These are phyloP conservation scores for Zaprionus vittiger DNA, from an alignment of 1,140 invertebrate species.

Conservation along the genomic window DNA sequence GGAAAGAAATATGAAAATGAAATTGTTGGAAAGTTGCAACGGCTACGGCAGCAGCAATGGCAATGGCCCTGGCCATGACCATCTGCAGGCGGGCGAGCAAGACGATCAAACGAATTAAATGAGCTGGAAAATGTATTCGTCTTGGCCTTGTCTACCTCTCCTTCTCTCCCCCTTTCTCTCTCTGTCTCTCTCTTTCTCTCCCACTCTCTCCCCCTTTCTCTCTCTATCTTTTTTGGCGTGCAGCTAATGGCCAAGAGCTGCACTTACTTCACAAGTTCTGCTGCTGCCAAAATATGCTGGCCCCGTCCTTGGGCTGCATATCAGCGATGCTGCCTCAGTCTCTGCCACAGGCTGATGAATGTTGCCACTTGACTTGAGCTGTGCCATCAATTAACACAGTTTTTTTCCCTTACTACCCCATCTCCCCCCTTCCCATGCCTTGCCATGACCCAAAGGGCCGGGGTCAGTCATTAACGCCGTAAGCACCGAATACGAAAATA, in stretches of 20 bases:
- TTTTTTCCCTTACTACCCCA: background rate
- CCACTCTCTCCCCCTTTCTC: background rate
- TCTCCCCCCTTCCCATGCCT: background rate
- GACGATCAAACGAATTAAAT: constrained; percentile 44
- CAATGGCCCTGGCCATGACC: constrained; percentile 5
- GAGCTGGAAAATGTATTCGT: constrained; percentile 57
- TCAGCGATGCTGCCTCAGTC: constrained; percentile 9
- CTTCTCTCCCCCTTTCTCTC: too few relatives aligned
- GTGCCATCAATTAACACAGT: constrained; percentile 46
- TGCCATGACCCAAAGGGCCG: constrained; percentile 60
- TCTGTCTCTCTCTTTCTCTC: too few relatives aligned
- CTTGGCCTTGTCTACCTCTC: background rate
- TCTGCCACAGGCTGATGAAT: constrained; percentile 20
- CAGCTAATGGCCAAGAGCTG: constrained; percentile 37
- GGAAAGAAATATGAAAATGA: constrained; percentile 44
- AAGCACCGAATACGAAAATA: background rate
- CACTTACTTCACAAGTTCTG: constrained; percentile 25
- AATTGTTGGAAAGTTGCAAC: constrained; percentile 58
- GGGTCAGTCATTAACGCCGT: constrained; percentile 23
- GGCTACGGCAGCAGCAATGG: constrained; percentile 20
- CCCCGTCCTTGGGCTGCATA: constrained; percentile 17
- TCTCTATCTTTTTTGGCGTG: background rate
- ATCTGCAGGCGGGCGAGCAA: constrained; percentile 7
- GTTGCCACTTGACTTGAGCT: constrained; percentile 6
- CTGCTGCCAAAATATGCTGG: constrained; percentile 22